phyloP scores from a whole-genome alignment of 1,140 invertebrate genomes.

The Telenomus remus region DNA sequence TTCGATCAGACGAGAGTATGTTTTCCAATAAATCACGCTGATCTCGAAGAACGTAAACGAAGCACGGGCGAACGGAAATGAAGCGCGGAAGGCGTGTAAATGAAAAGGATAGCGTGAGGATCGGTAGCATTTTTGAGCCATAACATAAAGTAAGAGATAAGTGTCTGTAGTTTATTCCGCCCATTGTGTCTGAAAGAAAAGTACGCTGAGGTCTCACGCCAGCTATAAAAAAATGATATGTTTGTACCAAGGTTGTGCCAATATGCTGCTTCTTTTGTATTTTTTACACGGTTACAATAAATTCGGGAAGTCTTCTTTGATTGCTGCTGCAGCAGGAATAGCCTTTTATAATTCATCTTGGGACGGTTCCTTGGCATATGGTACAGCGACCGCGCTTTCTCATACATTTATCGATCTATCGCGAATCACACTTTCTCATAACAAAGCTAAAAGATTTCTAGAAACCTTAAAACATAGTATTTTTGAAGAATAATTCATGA shows the following conservation, averaged over 20 bases:
- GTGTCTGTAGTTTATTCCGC: slow-evolving; percentile 48
- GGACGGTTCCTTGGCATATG: too few relatives aligned
- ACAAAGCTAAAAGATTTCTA: too few relatives aligned
- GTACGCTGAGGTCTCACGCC: slow-evolving; percentile 27
- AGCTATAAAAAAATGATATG: slow-evolving; percentile 20
- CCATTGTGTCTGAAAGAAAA: slow-evolving; percentile 45
- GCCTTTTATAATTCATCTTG: too few relatives aligned
- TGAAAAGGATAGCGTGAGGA: slow-evolving; percentile 42
- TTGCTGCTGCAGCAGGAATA: too few relatives aligned
- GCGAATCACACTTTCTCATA: too few relatives aligned
- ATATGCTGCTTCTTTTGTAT: neutral
- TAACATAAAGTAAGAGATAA: slow-evolving; percentile 58
- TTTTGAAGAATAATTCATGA: too few relatives aligned
- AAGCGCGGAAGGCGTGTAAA: slow-evolving; percentile 33
- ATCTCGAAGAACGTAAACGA: slow-evolving; percentile 20
- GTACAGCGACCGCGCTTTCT: too few relatives aligned
- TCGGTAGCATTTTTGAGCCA: slow-evolving; percentile 49
- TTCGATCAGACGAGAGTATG: slow-evolving; percentile 53
- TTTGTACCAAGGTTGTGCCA: slow-evolving; percentile 5
- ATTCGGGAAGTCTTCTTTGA: neutral
- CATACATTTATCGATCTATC: too few relatives aligned
- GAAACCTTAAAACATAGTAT: too few relatives aligned
- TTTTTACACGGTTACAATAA: slow-evolving; percentile 24
- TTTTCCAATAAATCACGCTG: slow-evolving; percentile 54
- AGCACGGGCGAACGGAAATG: slow-evolving; percentile 32